Conservation (phyloP, 2,888 invertebrate genomes). For the Clivina fossor region DNA sequence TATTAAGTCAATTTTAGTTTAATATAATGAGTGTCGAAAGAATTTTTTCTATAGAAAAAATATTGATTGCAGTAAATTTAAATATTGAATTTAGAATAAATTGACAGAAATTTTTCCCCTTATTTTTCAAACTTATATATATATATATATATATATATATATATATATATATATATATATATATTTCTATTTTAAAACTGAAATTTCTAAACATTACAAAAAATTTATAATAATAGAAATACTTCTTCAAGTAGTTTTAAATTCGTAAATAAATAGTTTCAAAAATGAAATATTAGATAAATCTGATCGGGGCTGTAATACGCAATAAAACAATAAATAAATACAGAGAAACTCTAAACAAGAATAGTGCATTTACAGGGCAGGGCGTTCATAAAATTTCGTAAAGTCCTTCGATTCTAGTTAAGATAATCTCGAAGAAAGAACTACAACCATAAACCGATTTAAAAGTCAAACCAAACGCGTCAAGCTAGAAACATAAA, state of each 20-base stretch:
- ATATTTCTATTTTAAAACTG: background rate
- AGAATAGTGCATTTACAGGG: background rate
- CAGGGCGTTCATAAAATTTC: no score
- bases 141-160: background rate
- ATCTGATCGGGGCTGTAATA: background rate
- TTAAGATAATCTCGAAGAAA: conserved; percentile 27
- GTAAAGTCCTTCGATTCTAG: no score
- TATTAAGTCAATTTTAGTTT: no score
- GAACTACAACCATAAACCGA: conserved; percentile 28
- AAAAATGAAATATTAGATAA: background rate
- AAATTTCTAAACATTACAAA: background rate
- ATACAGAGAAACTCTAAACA: background rate
- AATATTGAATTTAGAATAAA: no score
- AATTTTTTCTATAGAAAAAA: no score
- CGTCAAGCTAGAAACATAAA: no score
- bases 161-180: no score
- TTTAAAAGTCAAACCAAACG: conserved; percentile 28
- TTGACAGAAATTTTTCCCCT: no score
- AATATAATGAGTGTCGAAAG: no score
- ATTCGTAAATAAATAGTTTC: background rate
- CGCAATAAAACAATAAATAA: background rate
- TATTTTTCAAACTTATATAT: no score
- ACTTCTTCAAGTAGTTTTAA: background rate
- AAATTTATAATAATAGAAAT: background rate
- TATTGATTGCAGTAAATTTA: no score